Percentiles rank a stretch among this genome's conserved stretches.
Conservation (phyloP, 2,113 vertebrate species). For the Silurus meridionalis region DNA sequence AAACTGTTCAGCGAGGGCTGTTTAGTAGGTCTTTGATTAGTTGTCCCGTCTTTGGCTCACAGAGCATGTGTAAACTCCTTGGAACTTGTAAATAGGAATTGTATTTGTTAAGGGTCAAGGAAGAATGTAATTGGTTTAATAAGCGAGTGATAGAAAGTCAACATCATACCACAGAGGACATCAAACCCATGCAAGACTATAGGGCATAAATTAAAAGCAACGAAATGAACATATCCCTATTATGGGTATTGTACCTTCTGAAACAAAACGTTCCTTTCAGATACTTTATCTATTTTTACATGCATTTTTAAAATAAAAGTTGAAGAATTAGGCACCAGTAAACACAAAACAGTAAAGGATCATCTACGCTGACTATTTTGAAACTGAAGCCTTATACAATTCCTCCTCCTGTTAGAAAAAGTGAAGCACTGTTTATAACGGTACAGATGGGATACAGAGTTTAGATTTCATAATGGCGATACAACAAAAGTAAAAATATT, state of each 20-base stretch:
- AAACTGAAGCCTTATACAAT: not conserved
- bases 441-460: not conserved
- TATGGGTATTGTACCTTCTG: too few species aligned
- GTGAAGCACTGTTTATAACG: not conserved
- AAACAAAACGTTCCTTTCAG: too few species aligned
- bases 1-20: constrained; percentile 69
- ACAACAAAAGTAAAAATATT: too few species aligned
- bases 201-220: not conserved
- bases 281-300: too few species aligned
- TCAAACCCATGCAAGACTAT: not conserved
- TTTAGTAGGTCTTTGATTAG: constrained; percentile 79
- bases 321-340: too few species aligned
- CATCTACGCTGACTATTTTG: not conserved
- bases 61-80: constrained; percentile 67
- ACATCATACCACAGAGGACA: not conserved
- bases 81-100: constrained; percentile 62
- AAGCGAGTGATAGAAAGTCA: not conserved
- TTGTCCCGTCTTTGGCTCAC: constrained; percentile 69
- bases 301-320: too few species aligned
- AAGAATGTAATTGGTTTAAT: constrained; percentile 33
- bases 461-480: too few species aligned
- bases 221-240: not conserved
- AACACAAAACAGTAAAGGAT: not conserved
- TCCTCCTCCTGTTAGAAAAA: not conserved
- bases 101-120: constrained; percentile 54